Conservation (phyloP, 2,888 invertebrate species). For the Rotaria socialis region DNA sequence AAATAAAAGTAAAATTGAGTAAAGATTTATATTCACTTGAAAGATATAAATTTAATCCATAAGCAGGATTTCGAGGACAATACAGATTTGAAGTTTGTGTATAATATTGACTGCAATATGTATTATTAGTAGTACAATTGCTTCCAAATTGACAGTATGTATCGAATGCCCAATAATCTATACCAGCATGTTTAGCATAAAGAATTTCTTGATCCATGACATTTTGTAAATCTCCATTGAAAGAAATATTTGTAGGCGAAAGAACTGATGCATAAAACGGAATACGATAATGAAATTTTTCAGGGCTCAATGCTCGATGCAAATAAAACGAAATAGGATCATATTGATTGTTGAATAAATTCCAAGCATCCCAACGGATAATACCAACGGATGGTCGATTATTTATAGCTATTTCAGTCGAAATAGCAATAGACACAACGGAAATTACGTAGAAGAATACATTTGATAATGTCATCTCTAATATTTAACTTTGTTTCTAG, state of each 20-base stretch:
- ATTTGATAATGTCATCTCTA: neutral
- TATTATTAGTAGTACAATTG: neutral
- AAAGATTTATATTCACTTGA: neutral
- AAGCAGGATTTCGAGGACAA: slow-evolving; percentile 15
- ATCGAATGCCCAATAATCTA: slow-evolving; percentile 35
- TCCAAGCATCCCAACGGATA: slow-evolving; percentile 38
- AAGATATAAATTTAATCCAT: slow-evolving; percentile 24
- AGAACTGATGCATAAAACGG: slow-evolving; percentile 20
- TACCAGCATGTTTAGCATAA: slow-evolving; percentile 11
- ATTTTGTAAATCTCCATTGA: neutral
- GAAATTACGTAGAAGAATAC: neutral
- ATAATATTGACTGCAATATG: slow-evolving; percentile 29
- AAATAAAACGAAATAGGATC: neutral
- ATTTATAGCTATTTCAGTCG: neutral
- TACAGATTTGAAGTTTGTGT: slow-evolving; percentile 15
- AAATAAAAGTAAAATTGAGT: neutral
- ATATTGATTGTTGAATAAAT: neutral
- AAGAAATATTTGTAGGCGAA: slow-evolving; percentile 4
- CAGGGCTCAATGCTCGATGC: slow-evolving; percentile 10
- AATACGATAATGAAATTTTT: slow-evolving; percentile 11
- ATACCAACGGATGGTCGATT: slow-evolving; percentile 28
- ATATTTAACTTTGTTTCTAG: neutral
- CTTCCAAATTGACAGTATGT: slow-evolving; percentile 8
- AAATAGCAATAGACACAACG: neutral
- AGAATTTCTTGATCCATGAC: slow-evolving; percentile 10